Evolutionary conservation across 2,113 vertebrate species (phyloP), one percentile per base, ranked within the genome.

Genomic region (Panthera uncia): DNA sequence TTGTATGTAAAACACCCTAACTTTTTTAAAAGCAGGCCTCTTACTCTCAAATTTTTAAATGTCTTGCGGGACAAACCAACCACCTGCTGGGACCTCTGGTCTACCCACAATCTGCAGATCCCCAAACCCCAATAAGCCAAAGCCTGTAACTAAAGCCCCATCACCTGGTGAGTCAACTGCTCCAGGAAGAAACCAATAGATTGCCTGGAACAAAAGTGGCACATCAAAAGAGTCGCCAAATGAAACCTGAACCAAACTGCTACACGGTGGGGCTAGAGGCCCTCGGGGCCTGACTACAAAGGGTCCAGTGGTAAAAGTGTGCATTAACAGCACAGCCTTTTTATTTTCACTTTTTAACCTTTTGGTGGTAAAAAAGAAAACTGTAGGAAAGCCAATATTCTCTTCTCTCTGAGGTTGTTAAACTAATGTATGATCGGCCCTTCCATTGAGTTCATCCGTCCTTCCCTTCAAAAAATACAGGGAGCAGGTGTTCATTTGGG

Each of bases 401-500:
- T 97, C 80, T 29, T 86, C 81, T 16, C 41, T 69, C 92, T 90
- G 86, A 91, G 80, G 13, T 81, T 95, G 63, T 92, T 96, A 96
- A 98, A 55, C 93, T 29, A 21, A 14, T 80, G 78, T 95, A 82
- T 89, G 94, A 57, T 85, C 81, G 9, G 94, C 91, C 90, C 21
- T n/a, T 79, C 50, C 88, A 31, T 74, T 86, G 79, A 96, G 97
- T 16, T 61, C 1, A 3, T 61, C 74, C 45, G 29, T 41, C 33
- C 15, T 36, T 96, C 78, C 74, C 19, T 90, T 55, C 55, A 76
- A 68, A 96, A 98, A 98, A 82, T 45, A 95, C 36, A 97, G 69
- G 69, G 45, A 95, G 31, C 95, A 97, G 95, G 96, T 97, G 96
- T 80, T 97, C 92, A 71, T 89, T 94, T 50, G 78, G 92, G 95